Evolutionary conservation across 1,140 invertebrate species (phyloP), one percentile per base, ranked within the genome.

Genomic region (Parapsyche elsis): DNA sequence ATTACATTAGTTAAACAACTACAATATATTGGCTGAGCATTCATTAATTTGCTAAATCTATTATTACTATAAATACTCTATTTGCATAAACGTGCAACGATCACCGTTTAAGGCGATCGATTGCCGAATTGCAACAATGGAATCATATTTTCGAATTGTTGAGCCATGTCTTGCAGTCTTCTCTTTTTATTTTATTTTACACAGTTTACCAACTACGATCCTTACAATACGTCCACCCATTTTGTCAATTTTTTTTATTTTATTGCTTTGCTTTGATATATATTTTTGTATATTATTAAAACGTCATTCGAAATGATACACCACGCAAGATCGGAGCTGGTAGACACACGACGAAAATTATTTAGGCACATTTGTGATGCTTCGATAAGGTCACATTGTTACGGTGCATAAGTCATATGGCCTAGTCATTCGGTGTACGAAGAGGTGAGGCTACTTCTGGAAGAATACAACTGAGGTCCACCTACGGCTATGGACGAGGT

Each of bases 381-480:
- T n/a, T n/a, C n/a, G n/a, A n/a, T 21, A 64, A 64, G 24, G 12
- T 19, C 59, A 24, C 10, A 16, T 30, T 16, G 44, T 75, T 24
- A 75, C n/a, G 46, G 73, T 75, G 53, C 73, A 30, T 75, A 75
- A 57, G 46, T 75, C 5, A 75, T 14, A 26, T 26, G 53, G n/a
- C 75, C 12, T 64, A 77, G 80, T 85, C 85, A 89, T 81, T 89
- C 88, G 75, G 88, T 88, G 84, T 89, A 88, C 71, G 87, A 88
- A 5, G 87, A 88, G 9, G 88, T 86, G 19, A 89, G 82, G 79
- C 88, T 89, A 9, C 87, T 88, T 78, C 87, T 83, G 0, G 87
- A 88, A 0, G 88, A 88, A 77, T 88, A 87, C 16, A 88, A 83
- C 26, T 79, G 80, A 0, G 87, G 85, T 81, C 86, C 87, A 76